These are phyloP conservation scores for Drosophila formosana DNA, from an alignment of 2,888 invertebrate species.

Conservation along the genomic window DNA sequence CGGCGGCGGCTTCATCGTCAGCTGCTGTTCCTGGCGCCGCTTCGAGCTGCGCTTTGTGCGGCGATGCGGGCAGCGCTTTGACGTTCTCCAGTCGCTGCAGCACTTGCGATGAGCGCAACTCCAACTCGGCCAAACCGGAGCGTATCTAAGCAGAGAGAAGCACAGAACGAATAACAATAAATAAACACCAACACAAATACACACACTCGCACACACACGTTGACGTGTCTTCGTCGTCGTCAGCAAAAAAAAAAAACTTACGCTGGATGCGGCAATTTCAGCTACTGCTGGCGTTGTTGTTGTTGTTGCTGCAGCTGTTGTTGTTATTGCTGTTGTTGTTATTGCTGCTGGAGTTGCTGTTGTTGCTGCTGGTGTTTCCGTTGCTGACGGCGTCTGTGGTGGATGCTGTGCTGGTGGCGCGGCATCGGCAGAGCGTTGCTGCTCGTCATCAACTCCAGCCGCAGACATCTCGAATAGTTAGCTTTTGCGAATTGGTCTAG, in stretches of 20 bases:
- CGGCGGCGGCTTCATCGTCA: not conserved
- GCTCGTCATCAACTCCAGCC: slow-evolving; percentile 70
- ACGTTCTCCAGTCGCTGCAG: slow-evolving; percentile 89
- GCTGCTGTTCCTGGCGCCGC: slow-evolving; percentile 8
- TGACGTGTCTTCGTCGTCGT: slow-evolving; percentile 63
- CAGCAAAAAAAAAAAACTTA: slow-evolving; percentile 72
- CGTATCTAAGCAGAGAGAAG: slow-evolving; percentile 85
- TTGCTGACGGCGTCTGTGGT: slow-evolving; percentile 22
- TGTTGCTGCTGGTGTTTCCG: slow-evolving; percentile 39
- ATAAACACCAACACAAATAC: not conserved
- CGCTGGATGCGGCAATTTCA: slow-evolving; percentile 85
- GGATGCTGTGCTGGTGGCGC: not conserved
- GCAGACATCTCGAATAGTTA: slow-evolving; percentile 59
- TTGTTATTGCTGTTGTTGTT: slow-evolving; percentile 33
- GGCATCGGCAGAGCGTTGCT: slow-evolving; percentile 45
- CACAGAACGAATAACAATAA: not conserved
- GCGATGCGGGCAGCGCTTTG: slow-evolving; percentile 70
- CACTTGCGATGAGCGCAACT: slow-evolving; percentile 91
- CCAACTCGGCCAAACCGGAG: slow-evolving; percentile 88
- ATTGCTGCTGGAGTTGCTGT: slow-evolving; percentile 37
- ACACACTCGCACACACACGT: slow-evolving; percentile 12
- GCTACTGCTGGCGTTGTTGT: slow-evolving; percentile 76
- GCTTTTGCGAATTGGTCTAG: slow-evolving; percentile 26
- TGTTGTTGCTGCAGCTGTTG: slow-evolving; percentile 16
- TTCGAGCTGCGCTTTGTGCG: slow-evolving; percentile 30